Conservation (phyloP, 2,113 vertebrate genomes). For the Leptodactylus fuscus region DNA sequence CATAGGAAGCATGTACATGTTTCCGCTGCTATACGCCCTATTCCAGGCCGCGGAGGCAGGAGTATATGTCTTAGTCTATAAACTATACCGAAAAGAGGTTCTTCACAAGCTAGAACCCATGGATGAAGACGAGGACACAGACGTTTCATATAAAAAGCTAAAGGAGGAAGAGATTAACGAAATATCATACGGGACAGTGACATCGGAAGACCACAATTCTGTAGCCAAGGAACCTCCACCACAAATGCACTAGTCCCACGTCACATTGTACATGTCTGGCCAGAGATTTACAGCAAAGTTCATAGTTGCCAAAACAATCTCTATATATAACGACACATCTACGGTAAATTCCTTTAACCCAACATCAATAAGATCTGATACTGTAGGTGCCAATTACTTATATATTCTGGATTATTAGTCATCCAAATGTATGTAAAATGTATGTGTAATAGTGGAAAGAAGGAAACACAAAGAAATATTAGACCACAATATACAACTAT, state of each 20-base stretch:
- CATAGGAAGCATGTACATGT: conserved; percentile 96
- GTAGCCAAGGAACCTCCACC: conserved; percentile 74
- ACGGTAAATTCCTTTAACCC: background rate
- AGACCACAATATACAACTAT: no score
- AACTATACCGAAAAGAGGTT: conserved; percentile 83
- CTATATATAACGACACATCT: background rate
- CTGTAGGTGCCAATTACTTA: background rate
- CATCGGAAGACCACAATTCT: conserved; percentile 74
- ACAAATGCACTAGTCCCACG: conserved; percentile 68
- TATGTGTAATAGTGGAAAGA: no score
- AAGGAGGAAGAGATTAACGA: conserved; percentile 88
- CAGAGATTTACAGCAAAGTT: conserved; percentile 17
- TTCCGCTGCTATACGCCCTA: conserved; percentile 93
- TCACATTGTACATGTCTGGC: background rate
- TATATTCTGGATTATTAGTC: background rate
- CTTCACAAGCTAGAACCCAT: conserved; percentile 81
- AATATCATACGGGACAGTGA: conserved; percentile 87
- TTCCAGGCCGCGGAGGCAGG: conserved; percentile 95
- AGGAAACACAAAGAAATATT: no score
- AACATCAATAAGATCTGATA: background rate
- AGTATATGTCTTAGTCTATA: conserved; percentile 89
- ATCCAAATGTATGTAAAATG: no score
- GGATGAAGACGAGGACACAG: conserved; percentile 81
- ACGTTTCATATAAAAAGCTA: conserved; percentile 90
- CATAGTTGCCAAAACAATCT: background rate